Evolutionary conservation across 1,140 invertebrate species (phyloP).

Genomic region (Orius insidiosus): DNA sequence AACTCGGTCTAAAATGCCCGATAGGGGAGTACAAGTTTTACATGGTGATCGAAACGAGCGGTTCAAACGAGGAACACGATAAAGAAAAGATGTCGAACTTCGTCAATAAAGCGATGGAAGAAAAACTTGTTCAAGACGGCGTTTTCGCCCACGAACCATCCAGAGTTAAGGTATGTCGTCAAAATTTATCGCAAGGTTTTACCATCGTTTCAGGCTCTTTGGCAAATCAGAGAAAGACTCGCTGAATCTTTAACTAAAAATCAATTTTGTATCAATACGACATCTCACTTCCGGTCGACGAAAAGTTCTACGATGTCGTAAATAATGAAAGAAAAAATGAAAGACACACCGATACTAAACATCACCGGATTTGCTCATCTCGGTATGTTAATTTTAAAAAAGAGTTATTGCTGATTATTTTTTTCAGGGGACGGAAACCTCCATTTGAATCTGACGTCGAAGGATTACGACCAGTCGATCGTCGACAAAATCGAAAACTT

Average conservation of each 20-base stretch:
- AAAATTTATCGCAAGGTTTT: neutral
- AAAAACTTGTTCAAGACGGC: slow-evolving; percentile 65
- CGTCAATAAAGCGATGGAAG: slow-evolving; percentile 50
- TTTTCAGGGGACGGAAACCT: slow-evolving; percentile 70
- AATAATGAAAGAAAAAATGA: neutral
- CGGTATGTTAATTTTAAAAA: slow-evolving; percentile 33
- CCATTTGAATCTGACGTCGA: slow-evolving; percentile 69
- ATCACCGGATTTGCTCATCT: slow-evolving; percentile 83
- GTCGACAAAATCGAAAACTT: slow-evolving; percentile 66
- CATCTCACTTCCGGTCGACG: slow-evolving; percentile 2
- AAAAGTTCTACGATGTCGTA: slow-evolving; percentile 5
- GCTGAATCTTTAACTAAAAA: neutral
- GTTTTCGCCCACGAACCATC: slow-evolving; percentile 60
- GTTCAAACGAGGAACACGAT: slow-evolving; percentile 65
- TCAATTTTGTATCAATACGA: slow-evolving; percentile 1
- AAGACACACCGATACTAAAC: slow-evolving; percentile 29
- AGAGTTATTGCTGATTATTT: neutral
- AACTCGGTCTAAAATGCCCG: slow-evolving; percentile 17
- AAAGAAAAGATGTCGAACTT: slow-evolving; percentile 71
- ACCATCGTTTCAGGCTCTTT: slow-evolving; percentile 2
- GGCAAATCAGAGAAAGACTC: slow-evolving; percentile 4
- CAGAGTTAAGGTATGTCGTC: slow-evolving; percentile 46
- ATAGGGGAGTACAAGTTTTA: neutral
- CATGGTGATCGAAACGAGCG: slow-evolving; percentile 27
- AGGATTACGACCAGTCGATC: slow-evolving; percentile 48